Conservation (phyloP, 2,797 vertebrate genomes). For the Acrocephalus scirpaceus region DNA sequence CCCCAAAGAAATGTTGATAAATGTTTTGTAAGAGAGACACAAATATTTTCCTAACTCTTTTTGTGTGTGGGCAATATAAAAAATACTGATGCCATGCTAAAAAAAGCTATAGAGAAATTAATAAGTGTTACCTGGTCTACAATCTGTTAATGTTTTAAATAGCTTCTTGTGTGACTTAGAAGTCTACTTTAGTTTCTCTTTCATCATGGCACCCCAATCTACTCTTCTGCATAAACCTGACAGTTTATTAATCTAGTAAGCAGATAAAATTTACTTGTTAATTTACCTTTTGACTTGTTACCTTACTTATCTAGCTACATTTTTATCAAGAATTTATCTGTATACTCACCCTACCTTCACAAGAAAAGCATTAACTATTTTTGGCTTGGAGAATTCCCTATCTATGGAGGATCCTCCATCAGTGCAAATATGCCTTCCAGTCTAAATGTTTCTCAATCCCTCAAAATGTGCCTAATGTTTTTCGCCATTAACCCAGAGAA, state of each 20-base stretch:
- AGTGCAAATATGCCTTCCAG: background rate
- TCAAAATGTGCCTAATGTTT: background rate
- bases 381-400: background rate
- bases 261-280: background rate
- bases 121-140: background rate
- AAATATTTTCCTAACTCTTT: background rate
- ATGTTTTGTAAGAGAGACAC: background rate
- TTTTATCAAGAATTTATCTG: background rate
- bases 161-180: background rate
- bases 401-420: background rate
- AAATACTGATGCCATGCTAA: background rate
- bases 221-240: background rate
- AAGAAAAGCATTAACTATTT: background rate
- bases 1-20: background rate
- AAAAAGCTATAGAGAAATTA: background rate
- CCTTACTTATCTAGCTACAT: background rate
- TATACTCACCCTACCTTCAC: background rate
- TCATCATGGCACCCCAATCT: background rate
- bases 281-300: background rate
- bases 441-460: background rate
- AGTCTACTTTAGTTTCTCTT: background rate
- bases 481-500: background rate
- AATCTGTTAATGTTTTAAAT: background rate
- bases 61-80: background rate
- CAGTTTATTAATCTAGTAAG: background rate